phyloP scores from a whole-genome alignment of 2,797 vertebrate species.

The Gallirallus australis region DNA sequence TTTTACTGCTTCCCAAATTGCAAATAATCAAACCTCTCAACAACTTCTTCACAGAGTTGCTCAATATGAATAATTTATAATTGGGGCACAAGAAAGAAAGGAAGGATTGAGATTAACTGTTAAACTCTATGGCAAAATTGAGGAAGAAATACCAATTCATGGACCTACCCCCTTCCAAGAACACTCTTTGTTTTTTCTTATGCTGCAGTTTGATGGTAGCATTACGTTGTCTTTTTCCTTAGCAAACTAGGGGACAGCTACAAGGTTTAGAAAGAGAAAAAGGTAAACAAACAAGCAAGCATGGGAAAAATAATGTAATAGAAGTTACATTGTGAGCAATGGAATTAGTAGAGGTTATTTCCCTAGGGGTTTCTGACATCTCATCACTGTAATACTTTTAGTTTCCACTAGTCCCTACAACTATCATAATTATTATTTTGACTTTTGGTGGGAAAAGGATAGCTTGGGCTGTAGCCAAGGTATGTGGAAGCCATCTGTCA shows the following conservation, averaged over 20 bases:
- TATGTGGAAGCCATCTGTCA: background rate
- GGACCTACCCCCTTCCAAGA: background rate
- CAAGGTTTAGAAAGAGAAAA: background rate
- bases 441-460: background rate
- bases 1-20: background rate
- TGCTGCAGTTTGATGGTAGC: background rate
- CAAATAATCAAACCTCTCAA: background rate
- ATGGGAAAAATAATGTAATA: background rate
- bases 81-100: background rate
- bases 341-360: background rate
- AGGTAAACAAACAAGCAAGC: background rate
- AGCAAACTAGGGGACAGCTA: background rate
- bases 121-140: background rate
- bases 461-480: background rate
- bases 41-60: fast-evolving
- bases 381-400: background rate
- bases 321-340: background rate
- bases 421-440: background rate
- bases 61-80: background rate
- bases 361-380: background rate
- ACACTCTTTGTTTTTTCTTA: no score
- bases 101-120: background rate
- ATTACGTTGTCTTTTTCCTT: background rate
- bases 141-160: background rate
- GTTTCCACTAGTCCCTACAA: background rate